Percentiles rank a stretch among this genome's conserved stretches.
phyloP scores from a whole-genome alignment of 2,797 vertebrate genomes.

The Bovichtus diacanthus region DNA sequence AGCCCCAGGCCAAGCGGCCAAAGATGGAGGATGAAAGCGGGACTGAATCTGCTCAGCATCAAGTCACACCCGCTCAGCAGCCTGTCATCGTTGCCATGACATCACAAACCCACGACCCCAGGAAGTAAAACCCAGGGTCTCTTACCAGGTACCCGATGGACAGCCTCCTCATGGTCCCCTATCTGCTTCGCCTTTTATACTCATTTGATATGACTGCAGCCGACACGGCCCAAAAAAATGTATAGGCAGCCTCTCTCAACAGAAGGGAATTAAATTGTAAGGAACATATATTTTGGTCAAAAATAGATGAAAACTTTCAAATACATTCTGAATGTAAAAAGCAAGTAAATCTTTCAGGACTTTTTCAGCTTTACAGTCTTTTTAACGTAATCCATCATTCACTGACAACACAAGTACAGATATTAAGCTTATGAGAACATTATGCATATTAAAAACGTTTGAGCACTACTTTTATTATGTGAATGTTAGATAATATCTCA shows the following conservation, averaged over 20 bases:
- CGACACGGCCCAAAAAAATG: conserved; percentile 41
- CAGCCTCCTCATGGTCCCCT: conserved; percentile 47
- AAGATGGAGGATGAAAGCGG: conserved; percentile 88
- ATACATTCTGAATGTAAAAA: conserved; percentile 49
- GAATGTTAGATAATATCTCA: conserved; percentile 43
- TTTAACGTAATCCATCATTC: conserved; percentile 39
- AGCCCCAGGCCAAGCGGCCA: conserved; percentile 90
- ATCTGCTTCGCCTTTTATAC: conserved; percentile 65
- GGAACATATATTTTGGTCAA: conserved; percentile 51
- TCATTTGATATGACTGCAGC: conserved; percentile 64
- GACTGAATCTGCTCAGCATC: conserved; percentile 60
- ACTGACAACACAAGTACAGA: conserved; percentile 34
- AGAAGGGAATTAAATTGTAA: conserved; percentile 66
- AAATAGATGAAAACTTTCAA: conserved; percentile 42
- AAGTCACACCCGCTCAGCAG: conserved; percentile 78
- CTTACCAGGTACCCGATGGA: conserved; percentile 62
- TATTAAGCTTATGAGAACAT: conserved; percentile 42
- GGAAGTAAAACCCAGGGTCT: conserved; percentile 71
- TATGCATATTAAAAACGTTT: conserved; percentile 52
- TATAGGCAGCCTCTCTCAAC: conserved; percentile 61
- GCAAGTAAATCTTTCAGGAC: conserved; percentile 40
- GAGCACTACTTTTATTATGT: conserved; percentile 57
- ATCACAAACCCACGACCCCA: conserved; percentile 76
- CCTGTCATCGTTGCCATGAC: conserved; percentile 86
- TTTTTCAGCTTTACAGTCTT: conserved; percentile 63